These are phyloP conservation scores for Scelioninae gen. 1 DNA, from an alignment of 2,888 invertebrate species.

Conservation along the genomic window DNA sequence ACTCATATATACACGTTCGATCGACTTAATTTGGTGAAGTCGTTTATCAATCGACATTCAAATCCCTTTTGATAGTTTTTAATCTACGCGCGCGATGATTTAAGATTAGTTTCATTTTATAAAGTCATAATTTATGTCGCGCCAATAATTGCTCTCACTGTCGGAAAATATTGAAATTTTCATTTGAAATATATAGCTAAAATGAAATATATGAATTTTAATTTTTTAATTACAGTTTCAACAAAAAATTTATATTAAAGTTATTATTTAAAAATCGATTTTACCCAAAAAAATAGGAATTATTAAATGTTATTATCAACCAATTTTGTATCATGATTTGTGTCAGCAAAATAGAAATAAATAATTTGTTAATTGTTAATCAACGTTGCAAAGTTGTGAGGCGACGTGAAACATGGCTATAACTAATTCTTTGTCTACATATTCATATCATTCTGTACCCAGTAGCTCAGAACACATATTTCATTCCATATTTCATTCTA, in stretches of 20 bases:
- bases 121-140: slow-evolving; percentile 55
- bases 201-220: neutral
- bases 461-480: slow-evolving; percentile 59
- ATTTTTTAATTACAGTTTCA: neutral
- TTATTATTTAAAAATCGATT: neutral
- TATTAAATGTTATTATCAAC: neutral
- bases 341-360: neutral
- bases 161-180: slow-evolving; percentile 13
- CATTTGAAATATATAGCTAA: neutral
- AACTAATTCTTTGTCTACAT: slow-evolving; percentile 64
- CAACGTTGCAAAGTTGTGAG: slow-evolving; percentile 6
- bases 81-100: slow-evolving; percentile 55
- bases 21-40: slow-evolving; percentile 77
- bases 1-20: slow-evolving; percentile 44
- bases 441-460: slow-evolving; percentile 56
- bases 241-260: neutral
- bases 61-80: slow-evolving; percentile 71
- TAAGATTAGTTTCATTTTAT: slow-evolving; percentile 64
- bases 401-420: slow-evolving; percentile 48
- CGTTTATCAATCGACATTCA: slow-evolving; percentile 78
- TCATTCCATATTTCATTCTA: slow-evolving; percentile 61
- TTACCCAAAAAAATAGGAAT: neutral
- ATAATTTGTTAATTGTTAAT: slow-evolving; percentile 30
- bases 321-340: neutral
- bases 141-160: slow-evolving; percentile 1